These are phyloP conservation scores for Ia io DNA, from an alignment of 2,113 vertebrate genomes.

Conservation along the genomic window DNA sequence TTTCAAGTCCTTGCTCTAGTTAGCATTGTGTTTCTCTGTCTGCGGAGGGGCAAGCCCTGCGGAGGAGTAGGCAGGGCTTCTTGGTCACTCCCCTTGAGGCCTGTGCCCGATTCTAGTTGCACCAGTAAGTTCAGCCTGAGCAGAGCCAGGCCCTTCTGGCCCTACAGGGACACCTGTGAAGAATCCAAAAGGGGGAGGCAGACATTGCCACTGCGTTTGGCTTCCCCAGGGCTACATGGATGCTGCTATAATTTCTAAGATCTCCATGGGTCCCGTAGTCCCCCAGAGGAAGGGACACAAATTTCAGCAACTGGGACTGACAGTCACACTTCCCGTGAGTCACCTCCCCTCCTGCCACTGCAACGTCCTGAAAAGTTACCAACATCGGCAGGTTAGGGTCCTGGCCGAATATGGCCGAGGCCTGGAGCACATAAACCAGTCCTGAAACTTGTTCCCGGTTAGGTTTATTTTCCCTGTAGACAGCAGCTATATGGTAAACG, in stretches of 20 bases:
- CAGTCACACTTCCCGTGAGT: not conserved
- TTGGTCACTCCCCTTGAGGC: not conserved
- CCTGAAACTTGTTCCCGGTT: not conserved
- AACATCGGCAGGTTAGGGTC: not conserved
- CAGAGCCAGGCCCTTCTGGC: not conserved
- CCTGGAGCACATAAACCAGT: no score
- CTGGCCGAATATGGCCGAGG: not conserved
- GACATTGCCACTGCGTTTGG: not conserved
- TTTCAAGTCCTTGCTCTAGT: conserved; percentile 42
- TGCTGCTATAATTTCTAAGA: not conserved
- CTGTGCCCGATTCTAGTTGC: not conserved
- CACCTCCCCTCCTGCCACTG: not conserved
- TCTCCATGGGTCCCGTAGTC: not conserved
- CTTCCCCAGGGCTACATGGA: not conserved
- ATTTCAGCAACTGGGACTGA: not conserved
- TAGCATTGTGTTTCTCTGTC: not conserved
- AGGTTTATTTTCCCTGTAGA: not conserved
- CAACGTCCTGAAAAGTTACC: not conserved
- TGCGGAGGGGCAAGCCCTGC: not conserved
- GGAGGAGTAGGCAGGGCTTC: accelerated
- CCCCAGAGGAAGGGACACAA: not conserved
- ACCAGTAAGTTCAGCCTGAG: not conserved
- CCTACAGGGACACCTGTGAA: accelerated
- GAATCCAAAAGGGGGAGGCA: not conserved
- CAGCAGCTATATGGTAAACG: not conserved